A percentile compares a stretch with the other conserved stretches of the same genome.
Evolutionary conservation across 2,888 invertebrate species (phyloP).

Genomic region (Spicauda simplicius): DNA sequence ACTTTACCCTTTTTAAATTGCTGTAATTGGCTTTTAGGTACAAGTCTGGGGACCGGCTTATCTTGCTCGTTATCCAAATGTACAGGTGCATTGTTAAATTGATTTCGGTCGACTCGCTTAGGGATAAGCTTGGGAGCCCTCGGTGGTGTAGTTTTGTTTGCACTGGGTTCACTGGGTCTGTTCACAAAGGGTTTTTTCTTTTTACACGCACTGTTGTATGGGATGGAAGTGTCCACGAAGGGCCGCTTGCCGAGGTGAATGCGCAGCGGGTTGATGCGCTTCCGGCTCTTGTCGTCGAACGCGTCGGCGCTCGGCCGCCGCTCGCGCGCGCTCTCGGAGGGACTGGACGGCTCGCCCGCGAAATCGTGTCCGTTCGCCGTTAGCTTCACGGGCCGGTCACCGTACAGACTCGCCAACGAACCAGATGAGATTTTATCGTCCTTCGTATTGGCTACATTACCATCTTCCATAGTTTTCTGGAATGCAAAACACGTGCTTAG

Average conservation of each 20-base stretch:
- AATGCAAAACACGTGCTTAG: conserved; percentile 74
- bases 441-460: conserved; percentile 75
- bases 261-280: conserved; percentile 76
- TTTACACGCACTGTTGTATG: conserved; percentile 61
- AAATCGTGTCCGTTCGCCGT: conserved; percentile 74
- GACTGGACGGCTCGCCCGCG: conserved; percentile 49
- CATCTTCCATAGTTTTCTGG: conserved; percentile 85
- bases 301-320: conserved; percentile 58
- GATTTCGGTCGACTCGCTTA: conserved; percentile 62
- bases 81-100: conserved; percentile 69
- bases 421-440: conserved; percentile 71
- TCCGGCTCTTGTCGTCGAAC: conserved; percentile 66
- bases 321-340: conserved; percentile 50
- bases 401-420: conserved; percentile 66
- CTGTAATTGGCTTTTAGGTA: conserved; percentile 76
- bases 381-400: conserved; percentile 69
- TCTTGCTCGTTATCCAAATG: conserved; percentile 69
- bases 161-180: conserved; percentile 65
- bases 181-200: conserved; percentile 65
- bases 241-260: conserved; percentile 79
- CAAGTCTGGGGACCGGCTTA: conserved; percentile 77
- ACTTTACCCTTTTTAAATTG: conserved; percentile 77
- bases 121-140: conserved; percentile 74
- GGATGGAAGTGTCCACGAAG: conserved; percentile 65
- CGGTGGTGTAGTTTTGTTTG: conserved; percentile 54